A percentile compares a stretch with the other conserved stretches of the same genome.
These are phyloP conservation scores for Sphenodon punctatus DNA, from an alignment of 2,797 vertebrate genomes.

Conservation along the genomic window DNA sequence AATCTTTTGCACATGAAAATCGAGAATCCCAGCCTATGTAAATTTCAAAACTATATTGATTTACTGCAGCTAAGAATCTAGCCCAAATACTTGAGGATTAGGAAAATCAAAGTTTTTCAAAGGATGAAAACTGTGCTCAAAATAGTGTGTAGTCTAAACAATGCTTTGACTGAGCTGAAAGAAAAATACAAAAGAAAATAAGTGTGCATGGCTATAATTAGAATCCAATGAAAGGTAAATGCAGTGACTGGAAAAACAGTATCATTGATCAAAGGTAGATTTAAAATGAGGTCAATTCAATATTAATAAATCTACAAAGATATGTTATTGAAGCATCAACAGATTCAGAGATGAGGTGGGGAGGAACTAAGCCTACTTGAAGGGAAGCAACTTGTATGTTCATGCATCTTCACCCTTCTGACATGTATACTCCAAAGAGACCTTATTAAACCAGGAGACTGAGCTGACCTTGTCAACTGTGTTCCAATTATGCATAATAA, in stretches of 20 bases:
- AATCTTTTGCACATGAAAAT: not conserved
- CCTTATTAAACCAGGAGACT: not conserved
- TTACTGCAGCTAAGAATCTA: not conserved
- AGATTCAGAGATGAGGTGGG: not conserved
- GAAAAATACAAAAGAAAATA: not conserved
- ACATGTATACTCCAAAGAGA: not conserved
- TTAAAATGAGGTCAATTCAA: not conserved
- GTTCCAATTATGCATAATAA: not conserved
- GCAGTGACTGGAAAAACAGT: not conserved
- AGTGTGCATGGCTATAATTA: not conserved
- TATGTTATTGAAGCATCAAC: not conserved
- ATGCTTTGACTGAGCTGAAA: not conserved
- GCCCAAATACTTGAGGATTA: not conserved
- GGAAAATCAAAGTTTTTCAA: slow-evolving; percentile 21
- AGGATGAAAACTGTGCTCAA: slow-evolving; percentile 29
- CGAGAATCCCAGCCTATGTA: slow-evolving; percentile 13
- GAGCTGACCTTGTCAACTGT: not conserved
- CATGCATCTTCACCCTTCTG: not conserved
- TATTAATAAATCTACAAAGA: not conserved
- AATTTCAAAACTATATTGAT: slow-evolving; percentile 18
- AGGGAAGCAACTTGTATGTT: not conserved
- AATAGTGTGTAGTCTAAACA: too few relatives aligned
- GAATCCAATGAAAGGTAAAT: slow-evolving; percentile 5
- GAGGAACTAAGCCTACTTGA: not conserved
- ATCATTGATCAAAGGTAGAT: not conserved